phyloP scores from a whole-genome alignment of 2,888 invertebrate genomes.

The Rotaria sp. region DNA sequence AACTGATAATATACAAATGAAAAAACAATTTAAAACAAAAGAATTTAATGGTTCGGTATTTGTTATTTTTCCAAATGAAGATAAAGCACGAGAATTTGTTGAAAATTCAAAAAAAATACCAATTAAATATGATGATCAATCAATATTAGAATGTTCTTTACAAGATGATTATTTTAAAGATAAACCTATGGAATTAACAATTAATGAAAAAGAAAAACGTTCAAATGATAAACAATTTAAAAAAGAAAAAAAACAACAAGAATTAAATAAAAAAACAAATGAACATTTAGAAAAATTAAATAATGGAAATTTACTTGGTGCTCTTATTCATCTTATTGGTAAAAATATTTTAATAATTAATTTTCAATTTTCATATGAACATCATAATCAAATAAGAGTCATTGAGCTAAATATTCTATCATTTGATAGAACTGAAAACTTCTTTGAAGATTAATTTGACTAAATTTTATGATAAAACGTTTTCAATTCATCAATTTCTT shows the following conservation, averaged over 20 bases:
- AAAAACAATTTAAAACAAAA: slow-evolving; percentile 48
- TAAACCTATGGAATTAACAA: slow-evolving; percentile 23
- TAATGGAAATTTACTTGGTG: slow-evolving; percentile 33
- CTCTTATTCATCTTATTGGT: slow-evolving; percentile 34
- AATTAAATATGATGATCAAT: slow-evolving; percentile 7
- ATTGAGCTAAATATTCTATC: no score
- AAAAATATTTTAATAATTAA: no score
- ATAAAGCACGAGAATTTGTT: slow-evolving; percentile 50
- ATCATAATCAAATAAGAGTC: no score
- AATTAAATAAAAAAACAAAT: slow-evolving; percentile 42
- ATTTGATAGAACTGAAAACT: no score
- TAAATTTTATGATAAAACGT: no score
- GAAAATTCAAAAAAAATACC: not conserved
- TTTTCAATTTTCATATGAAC: no score
- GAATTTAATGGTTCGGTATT: slow-evolving; percentile 48
- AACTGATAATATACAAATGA: slow-evolving; percentile 63
- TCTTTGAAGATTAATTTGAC: no score
- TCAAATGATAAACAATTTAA: slow-evolving; percentile 42
- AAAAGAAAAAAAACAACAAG: slow-evolving; percentile 41
- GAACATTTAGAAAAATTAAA: slow-evolving; percentile 36
- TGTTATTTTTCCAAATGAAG: slow-evolving; percentile 56
- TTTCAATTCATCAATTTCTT: no score
- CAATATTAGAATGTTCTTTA: slow-evolving; percentile 27
- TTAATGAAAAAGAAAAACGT: not conserved
- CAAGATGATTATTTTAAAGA: slow-evolving; percentile 37